Conservation (phyloP, 2,113 vertebrate genomes). For the Burhinus oedicnemus region DNA sequence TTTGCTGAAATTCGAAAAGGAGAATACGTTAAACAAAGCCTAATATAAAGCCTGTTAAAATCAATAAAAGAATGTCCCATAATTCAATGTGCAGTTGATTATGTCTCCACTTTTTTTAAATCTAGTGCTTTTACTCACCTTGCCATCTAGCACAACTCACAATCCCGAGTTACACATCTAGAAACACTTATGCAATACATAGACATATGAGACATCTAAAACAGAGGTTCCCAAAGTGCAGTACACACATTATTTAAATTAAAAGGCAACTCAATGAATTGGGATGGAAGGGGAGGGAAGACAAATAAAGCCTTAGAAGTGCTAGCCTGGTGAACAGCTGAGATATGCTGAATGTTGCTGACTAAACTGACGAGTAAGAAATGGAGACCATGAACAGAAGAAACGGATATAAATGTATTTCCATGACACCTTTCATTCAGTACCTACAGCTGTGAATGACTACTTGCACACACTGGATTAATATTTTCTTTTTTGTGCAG, state of each 20-base stretch:
- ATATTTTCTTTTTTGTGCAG: not conserved
- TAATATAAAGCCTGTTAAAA: not conserved
- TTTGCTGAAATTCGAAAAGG: not conserved
- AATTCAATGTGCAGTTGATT: not conserved
- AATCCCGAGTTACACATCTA: not conserved
- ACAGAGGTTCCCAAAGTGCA: not conserved
- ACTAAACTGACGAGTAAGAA: not conserved
- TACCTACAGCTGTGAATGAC: not conserved
- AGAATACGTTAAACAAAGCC: not conserved
- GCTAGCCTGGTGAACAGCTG: not conserved
- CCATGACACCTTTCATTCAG: not conserved
- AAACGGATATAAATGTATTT: not conserved
- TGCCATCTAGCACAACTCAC: not conserved
- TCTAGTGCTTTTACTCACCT: not conserved
- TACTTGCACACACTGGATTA: not conserved
- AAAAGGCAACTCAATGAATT: not conserved
- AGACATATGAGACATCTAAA: not conserved
- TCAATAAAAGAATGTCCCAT: not conserved
- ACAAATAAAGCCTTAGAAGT: not conserved
- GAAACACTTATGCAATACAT: not conserved
- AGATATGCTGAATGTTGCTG: not conserved
- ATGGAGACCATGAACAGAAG: not conserved
- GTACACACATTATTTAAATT: not conserved
- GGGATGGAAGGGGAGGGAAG: not conserved
- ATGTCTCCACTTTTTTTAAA: not conserved